Evolutionary conservation across 2,888 invertebrate species (phyloP).

Genomic region (Spatulosminthurus flaviceps): DNA sequence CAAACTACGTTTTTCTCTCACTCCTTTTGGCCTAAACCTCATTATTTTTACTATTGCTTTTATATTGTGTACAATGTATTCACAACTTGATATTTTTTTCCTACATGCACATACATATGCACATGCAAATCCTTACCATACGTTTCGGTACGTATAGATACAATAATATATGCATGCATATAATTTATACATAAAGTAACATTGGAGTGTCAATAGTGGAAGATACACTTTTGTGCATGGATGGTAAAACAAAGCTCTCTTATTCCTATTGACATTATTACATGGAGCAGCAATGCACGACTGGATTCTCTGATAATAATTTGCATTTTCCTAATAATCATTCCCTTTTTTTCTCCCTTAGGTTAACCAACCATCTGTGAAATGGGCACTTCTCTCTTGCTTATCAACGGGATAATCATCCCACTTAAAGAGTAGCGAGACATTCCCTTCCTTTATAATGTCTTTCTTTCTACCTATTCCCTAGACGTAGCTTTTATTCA

Average conservation of each 20-base stretch:
- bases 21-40: neutral
- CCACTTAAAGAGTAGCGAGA: conserved; percentile 27
- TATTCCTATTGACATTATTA: neutral
- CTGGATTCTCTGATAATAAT: conserved; percentile 46
- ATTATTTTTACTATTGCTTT: conserved; percentile 4
- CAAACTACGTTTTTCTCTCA: neutral
- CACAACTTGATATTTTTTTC: too few species aligned
- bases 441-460: conserved; percentile 20
- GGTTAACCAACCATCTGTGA: conserved; percentile 40
- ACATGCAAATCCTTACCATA: too few species aligned
- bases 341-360: conserved; percentile 23
- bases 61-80: too few species aligned
- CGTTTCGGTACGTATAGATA: too few species aligned
- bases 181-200: too few species aligned
- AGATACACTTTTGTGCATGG: too few species aligned
- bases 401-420: conserved; percentile 21
- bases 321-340: conserved; percentile 25
- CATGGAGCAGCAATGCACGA: conserved; percentile 38
- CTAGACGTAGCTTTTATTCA: neutral
- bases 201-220: too few species aligned
- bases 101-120: too few species aligned
- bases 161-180: too few species aligned
- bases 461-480: neutral
- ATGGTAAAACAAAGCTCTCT: neutral
- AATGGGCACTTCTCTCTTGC: conserved; percentile 37